Evolutionary conservation across 1,140 invertebrate genomes (phyloP).

Genomic region (Ooceraea biroi): DNA sequence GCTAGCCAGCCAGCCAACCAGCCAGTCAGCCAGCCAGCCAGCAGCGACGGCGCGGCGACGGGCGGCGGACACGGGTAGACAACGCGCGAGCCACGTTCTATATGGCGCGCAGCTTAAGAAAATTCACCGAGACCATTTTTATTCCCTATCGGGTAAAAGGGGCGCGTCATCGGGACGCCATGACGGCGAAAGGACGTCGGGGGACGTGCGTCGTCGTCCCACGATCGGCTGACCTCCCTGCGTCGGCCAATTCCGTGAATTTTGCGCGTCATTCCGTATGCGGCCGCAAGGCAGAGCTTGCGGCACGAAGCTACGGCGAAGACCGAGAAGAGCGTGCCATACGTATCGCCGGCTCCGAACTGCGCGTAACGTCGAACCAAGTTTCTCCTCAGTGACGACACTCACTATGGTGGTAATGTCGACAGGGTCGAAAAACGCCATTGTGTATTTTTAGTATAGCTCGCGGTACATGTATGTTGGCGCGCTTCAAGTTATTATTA

Average conservation of each 20-base stretch:
- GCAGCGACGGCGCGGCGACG: constrained; percentile 58
- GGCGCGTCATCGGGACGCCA: constrained; percentile 64
- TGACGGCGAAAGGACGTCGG: constrained; percentile 65
- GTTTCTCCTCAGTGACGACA: constrained; percentile 65
- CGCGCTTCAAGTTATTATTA: constrained; percentile 39
- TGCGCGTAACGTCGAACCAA: constrained; percentile 62
- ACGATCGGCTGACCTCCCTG: constrained; percentile 11
- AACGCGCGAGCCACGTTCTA: constrained; percentile 71
- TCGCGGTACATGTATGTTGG: constrained; percentile 9
- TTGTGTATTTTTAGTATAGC: constrained; percentile 39
- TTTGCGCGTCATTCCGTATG: constrained; percentile 74
- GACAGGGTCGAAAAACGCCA: constrained; percentile 23
- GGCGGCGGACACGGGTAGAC: constrained; percentile 38
- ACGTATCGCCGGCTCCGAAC: constrained; percentile 56
- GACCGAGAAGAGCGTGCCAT: constrained; percentile 53
- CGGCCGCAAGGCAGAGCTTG: constrained; percentile 69
- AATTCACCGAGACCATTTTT: constrained; percentile 83
- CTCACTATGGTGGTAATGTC: constrained; percentile 62
- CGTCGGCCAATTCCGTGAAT: constrained; percentile 67
- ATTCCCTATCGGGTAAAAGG: constrained; percentile 73
- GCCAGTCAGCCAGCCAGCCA: constrained; percentile 57
- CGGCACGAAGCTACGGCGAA: constrained; percentile 60
- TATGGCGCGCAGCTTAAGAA: constrained; percentile 77
- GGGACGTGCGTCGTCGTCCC: constrained; percentile 58
- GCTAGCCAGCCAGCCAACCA: neutral